These are phyloP conservation scores for Akabosia matsudoensis DNA, from an alignment of 1,140 invertebrate genomes.

Conservation along the genomic window DNA sequence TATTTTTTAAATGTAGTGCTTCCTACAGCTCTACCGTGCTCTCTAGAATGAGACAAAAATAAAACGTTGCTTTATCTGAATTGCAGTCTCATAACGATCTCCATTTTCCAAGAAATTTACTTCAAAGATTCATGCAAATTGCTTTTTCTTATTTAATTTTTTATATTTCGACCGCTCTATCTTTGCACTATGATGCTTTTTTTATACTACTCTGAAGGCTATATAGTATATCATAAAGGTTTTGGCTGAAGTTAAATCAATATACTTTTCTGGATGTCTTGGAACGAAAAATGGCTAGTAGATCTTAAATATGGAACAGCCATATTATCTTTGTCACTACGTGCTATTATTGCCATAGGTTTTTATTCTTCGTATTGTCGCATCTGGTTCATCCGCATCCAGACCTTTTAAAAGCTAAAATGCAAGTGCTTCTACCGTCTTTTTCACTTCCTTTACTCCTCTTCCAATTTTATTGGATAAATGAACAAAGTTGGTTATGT, in stretches of 20 bases:
- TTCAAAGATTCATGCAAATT: neutral
- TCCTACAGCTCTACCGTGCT: too few species aligned
- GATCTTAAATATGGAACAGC: neutral
- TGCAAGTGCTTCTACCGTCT: neutral
- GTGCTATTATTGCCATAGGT: neutral
- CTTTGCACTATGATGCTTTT: too few species aligned
- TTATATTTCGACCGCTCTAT: neutral
- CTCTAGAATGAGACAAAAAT: too few species aligned
- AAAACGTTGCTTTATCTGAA: too few species aligned
- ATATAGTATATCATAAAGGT: too few species aligned
- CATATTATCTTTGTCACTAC: neutral
- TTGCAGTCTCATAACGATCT: neutral
- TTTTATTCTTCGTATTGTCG: neutral
- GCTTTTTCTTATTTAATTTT: neutral
- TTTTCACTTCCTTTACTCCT: too few species aligned
- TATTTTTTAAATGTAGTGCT: too few species aligned
- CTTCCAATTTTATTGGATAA: neutral
- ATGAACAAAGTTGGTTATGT: neutral
- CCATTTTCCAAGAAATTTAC: neutral
- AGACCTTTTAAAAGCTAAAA: neutral
- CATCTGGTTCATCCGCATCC: neutral
- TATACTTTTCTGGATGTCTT: too few species aligned
- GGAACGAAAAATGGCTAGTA: neutral
- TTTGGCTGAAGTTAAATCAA: too few species aligned
- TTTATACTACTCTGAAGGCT: too few species aligned